Percentiles rank a stretch among this genome's conserved stretches.
Evolutionary conservation across 2,797 vertebrate genomes (phyloP).

Genomic region (Pseudopleuronectes americanus): DNA sequence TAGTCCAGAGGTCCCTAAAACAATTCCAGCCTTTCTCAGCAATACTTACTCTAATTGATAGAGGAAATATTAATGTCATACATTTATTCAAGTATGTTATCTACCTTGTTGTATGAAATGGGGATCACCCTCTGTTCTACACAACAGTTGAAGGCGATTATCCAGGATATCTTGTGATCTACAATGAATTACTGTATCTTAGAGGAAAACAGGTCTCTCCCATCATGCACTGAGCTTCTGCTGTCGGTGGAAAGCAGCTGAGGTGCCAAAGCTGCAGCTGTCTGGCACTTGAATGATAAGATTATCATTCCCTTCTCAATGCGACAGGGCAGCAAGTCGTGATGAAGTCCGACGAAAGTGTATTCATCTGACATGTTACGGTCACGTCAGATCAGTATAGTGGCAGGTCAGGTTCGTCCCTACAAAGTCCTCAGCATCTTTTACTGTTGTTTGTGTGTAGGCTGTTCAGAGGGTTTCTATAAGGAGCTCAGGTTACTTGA

Average conservation of each 20-base stretch:
- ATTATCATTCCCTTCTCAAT: neutral
- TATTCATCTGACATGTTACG: no score
- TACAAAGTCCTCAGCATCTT: neutral
- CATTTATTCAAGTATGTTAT: neutral
- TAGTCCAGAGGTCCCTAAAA: neutral
- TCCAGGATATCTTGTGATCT: constrained; percentile 3
- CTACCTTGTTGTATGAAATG: neutral
- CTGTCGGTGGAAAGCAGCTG: neutral
- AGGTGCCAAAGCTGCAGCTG: neutral
- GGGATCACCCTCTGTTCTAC: neutral
- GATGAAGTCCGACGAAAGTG: neutral
- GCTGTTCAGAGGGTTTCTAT: no score
- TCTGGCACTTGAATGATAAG: neutral
- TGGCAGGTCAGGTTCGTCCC: neutral
- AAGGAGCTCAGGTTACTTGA: neutral
- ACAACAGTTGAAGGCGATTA: neutral
- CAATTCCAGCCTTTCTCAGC: neutral
- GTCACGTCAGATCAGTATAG: no score
- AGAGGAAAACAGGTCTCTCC: neutral
- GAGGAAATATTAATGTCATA: neutral
- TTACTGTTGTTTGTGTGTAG: neutral
- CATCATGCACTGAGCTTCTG: neutral
- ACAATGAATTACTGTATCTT: neutral
- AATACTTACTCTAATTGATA: neutral
- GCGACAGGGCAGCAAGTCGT: neutral